These are phyloP conservation scores for Diaphora mendica DNA, from an alignment of 2,888 invertebrate genomes.

Conservation along the genomic window DNA sequence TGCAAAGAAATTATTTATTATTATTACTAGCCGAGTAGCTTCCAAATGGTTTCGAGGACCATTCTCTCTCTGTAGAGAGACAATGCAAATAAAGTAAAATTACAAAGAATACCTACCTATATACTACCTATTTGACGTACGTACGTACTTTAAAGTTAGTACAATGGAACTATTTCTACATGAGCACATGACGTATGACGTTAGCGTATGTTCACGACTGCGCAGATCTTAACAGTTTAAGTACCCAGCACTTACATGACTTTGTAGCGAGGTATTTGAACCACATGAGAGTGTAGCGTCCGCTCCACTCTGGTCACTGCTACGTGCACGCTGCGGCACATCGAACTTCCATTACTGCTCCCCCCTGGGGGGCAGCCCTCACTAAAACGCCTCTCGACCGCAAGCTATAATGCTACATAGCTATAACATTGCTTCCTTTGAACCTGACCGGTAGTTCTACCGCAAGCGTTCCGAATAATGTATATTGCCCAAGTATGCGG, in stretches of 20 bases:
- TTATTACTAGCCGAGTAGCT: too few relatives aligned
- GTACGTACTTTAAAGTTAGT: background rate
- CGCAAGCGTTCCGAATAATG: conserved; percentile 15
- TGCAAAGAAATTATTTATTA: too few relatives aligned
- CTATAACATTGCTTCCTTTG: conserved; percentile 15
- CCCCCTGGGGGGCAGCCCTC: conserved; percentile 21
- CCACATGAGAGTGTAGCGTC: conserved; percentile 5
- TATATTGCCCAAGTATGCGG: conserved; percentile 12
- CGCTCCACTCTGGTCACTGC: background rate
- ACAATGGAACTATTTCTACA: conserved; percentile 1
- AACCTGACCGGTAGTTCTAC: conserved; percentile 5
- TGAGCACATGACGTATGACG: background rate
- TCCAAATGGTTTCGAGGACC: background rate
- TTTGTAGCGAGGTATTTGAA: conserved; percentile 12
- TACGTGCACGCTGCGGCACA: conserved; percentile 22
- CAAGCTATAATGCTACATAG: conserved; percentile 5
- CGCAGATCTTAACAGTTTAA: conserved; percentile 15
- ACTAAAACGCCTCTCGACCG: conserved; percentile 14
- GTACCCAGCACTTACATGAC: conserved; percentile 15
- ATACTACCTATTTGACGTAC: background rate
- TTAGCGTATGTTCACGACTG: conserved; percentile 4
- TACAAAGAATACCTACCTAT: background rate
- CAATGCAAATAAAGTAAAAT: background rate
- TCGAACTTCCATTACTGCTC: conserved; percentile 36
- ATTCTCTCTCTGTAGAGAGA: background rate